A percentile compares a stretch with the other conserved stretches of the same genome.
These are phyloP conservation scores for Crepidodera aurea DNA, from an alignment of 2,888 invertebrate species.

Conservation along the genomic window DNA sequence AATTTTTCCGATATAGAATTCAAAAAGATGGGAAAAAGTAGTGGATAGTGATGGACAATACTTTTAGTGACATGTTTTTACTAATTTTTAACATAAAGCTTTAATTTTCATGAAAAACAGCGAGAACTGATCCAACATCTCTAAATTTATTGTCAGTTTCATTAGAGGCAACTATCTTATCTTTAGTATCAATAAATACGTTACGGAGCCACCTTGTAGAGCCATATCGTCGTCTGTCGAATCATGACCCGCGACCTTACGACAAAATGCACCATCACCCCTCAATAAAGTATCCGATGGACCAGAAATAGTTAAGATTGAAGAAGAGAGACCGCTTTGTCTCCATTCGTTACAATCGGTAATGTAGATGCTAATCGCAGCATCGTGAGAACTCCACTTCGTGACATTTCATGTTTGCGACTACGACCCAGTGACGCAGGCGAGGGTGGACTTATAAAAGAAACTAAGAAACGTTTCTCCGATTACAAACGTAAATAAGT, in stretches of 20 bases:
- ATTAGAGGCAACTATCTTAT: too few relatives aligned
- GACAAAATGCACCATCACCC: constrained; percentile 46
- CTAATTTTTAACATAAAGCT: too few relatives aligned
- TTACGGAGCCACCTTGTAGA: constrained; percentile 7
- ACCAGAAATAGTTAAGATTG: constrained; percentile 45
- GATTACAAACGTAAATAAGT: too few relatives aligned
- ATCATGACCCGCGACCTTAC: constrained; percentile 7
- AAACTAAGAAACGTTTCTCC: too few relatives aligned
- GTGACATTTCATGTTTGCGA: constrained; percentile 55
- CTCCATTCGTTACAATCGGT: constrained; percentile 53
- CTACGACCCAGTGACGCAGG: constrained; percentile 45
- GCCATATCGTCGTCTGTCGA: background rate
- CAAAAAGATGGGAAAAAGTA: too few relatives aligned
- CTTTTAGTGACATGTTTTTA: too few relatives aligned
- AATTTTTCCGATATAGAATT: too few relatives aligned
- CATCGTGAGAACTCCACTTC: constrained; percentile 55
- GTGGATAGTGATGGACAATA: too few relatives aligned
- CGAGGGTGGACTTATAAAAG: background rate
- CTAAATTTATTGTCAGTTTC: too few relatives aligned
- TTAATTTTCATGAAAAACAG: too few relatives aligned
- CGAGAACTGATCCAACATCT: too few relatives aligned
- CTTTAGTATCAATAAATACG: too few relatives aligned
- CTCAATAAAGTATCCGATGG: constrained; percentile 42
- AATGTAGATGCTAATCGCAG: constrained; percentile 58
- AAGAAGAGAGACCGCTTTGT: constrained; percentile 41